A percentile compares a stretch with the other conserved stretches of the same genome.
These are phyloP conservation scores for Iselma pallidipennis DNA, from an alignment of 2,888 invertebrate species.

Conservation along the genomic window DNA sequence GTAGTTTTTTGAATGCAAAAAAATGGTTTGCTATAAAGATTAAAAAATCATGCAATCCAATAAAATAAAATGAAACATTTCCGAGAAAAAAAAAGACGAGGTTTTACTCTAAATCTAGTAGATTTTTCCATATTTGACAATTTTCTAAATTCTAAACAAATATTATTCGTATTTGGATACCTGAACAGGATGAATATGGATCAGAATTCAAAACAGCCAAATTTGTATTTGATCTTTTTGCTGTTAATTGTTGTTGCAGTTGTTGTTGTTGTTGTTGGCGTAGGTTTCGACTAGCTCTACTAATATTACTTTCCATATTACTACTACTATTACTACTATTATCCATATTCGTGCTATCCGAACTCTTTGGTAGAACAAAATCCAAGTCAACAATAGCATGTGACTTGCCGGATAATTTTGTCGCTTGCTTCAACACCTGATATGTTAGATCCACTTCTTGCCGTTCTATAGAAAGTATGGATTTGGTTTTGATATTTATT, in stretches of 20 bases:
- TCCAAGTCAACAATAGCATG: constrained; percentile 48
- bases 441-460: constrained; percentile 87
- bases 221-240: constrained; percentile 43
- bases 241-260: not conserved
- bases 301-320: not conserved
- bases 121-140: not conserved
- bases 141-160: not conserved
- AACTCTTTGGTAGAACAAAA: constrained; percentile 54
- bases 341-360: constrained; percentile 47
- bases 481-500: not conserved
- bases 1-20: no score
- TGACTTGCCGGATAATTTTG: constrained; percentile 72
- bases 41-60: no score
- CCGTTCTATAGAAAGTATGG: constrained; percentile 54
- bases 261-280: constrained; percentile 21
- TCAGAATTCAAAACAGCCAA: constrained; percentile 67
- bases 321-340: constrained; percentile 57
- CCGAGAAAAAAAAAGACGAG: no score
- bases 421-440: constrained; percentile 93
- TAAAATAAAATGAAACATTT: not conserved
- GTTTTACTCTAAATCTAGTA: no score
- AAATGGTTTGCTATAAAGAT: no score
- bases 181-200: constrained; percentile 72
- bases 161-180: no score
- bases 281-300: not conserved